Conservation (phyloP, 35 echinoderm and acorn worm genomes). For the Ptychodera flava region DNA sequence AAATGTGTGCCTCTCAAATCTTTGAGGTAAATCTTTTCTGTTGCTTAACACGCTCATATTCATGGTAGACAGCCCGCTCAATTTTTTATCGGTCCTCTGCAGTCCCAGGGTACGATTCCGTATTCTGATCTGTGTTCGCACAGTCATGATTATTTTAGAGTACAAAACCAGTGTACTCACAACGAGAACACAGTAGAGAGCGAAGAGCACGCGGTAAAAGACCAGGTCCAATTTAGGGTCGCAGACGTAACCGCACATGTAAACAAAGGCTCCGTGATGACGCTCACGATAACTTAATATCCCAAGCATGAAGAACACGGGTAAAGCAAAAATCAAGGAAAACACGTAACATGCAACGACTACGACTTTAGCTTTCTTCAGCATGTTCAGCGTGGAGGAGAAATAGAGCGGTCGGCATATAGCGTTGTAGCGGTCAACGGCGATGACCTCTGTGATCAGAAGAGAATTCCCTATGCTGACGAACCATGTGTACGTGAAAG, state of each 20-base stretch:
- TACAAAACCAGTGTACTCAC: neutral
- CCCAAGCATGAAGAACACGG: neutral
- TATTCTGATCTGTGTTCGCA: neutral
- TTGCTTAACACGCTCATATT: neutral
- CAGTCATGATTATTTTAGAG: neutral
- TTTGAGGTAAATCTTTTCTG: neutral
- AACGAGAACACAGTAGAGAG: neutral
- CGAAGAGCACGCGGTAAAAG: conserved; percentile 21
- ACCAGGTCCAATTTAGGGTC: neutral
- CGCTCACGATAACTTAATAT: conserved; percentile 13
- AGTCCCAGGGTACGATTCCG: neutral
- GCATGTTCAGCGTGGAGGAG: conserved; percentile 10
- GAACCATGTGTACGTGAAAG: conserved; percentile 2
- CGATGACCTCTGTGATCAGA: conserved; percentile 28
- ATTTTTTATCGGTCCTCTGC: neutral
- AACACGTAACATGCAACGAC: conserved; percentile 8
- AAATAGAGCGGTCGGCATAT: conserved; percentile 39
- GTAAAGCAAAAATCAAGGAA: neutral
- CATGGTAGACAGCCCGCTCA: neutral
- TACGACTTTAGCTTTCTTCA: conserved; percentile 12
- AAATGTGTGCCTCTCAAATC: neutral
- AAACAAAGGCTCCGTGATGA: neutral
- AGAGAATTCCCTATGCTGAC: conserved; percentile 2
- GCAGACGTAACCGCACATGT: neutral
- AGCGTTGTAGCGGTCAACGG: conserved; percentile 32